Base-by-base conservation (phyloP, 2,888 invertebrate species). In the Bellardia bayeri region DNA sequence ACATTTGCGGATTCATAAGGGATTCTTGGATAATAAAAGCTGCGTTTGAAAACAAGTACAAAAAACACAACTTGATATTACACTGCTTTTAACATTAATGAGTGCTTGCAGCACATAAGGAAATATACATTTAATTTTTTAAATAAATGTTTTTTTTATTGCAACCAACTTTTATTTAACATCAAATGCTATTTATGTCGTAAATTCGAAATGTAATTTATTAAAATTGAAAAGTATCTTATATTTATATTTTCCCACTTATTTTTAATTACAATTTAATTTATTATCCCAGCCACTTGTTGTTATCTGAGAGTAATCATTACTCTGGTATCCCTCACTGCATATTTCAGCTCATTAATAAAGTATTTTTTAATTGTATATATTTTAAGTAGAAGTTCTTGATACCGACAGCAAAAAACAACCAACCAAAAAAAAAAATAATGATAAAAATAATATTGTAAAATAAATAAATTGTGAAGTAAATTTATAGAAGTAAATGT, bases 261-360 rank as follows among this genome's bases (percentile, higher is more conserved):
- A 8, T 51, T 79, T 37, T 76, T 83, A 76, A 79, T 79, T 80
- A 71, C 74, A 82, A 40, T 66, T 80, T 66, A 76, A 87, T 87
- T 81, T 76, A 61, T 83, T 61, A 66, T 72, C 71, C 45, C 8
- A 61, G 63, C 63, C 49, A 75, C 56, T 79, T 66, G 30, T 66
- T 72, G 40, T 30, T 66, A 30, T 13, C 42, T 81, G 16, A 54
- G 13, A 30, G 76, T 42, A 49, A 80, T 63, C 82, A 68, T 68
- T 75, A 68, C 58, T 45, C 51, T 54, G 58, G 14, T 13, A 61
- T 66, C 63, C 68, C 76, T 79, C 42, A 14, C 40, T 51, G 76
- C 54, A 82, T 66, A 69, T 69, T 80, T 76, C 33, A 74, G 49
- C 74, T 84, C 87, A 87, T 87, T 87, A 87, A 87, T 84, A 74